A percentile compares a stretch with the other conserved stretches of the same genome.
Conservation (phyloP, 2,113 vertebrate genomes). For the Eurypyga helias region DNA sequence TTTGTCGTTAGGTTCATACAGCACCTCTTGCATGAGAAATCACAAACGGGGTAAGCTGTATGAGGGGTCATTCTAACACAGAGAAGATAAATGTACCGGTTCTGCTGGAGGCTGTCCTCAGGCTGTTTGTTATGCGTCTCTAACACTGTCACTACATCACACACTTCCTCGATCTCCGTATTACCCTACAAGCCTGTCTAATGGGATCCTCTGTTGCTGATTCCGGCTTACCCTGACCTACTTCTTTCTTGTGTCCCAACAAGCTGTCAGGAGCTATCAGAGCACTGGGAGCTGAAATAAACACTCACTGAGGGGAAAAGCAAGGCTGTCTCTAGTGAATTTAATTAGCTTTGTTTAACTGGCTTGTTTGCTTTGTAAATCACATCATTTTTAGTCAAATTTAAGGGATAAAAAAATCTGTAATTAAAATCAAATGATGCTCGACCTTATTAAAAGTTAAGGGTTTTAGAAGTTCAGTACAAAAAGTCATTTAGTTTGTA, state of each 20-base stretch:
- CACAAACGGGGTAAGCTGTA: constrained; percentile 6
- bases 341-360: constrained; percentile 73
- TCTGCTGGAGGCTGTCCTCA: constrained; percentile 66
- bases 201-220: constrained; percentile 77
- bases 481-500: constrained; percentile 19
- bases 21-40: constrained; percentile 19
- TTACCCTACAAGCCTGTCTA: constrained; percentile 73
- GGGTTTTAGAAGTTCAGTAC: constrained; percentile 38
- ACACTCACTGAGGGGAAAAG: constrained; percentile 70
- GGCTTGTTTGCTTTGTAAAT: constrained; percentile 71
- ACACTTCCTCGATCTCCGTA: constrained; percentile 65
- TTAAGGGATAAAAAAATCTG: constrained; percentile 60
- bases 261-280: constrained; percentile 76
- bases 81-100: constrained; percentile 59
- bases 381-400: constrained; percentile 64
- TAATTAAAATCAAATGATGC: constrained; percentile 63
- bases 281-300: constrained; percentile 75
- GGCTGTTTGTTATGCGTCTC: constrained; percentile 74
- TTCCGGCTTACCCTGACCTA: constrained; percentile 76
- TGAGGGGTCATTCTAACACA: constrained; percentile 47
- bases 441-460: constrained; percentile 50
- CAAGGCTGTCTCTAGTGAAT: constrained; percentile 63
- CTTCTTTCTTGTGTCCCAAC: constrained; percentile 75
- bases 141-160: constrained; percentile 62
- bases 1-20: neutral